phyloP scores from a whole-genome alignment of 2,797 vertebrate species.

The Harpia harpyja region DNA sequence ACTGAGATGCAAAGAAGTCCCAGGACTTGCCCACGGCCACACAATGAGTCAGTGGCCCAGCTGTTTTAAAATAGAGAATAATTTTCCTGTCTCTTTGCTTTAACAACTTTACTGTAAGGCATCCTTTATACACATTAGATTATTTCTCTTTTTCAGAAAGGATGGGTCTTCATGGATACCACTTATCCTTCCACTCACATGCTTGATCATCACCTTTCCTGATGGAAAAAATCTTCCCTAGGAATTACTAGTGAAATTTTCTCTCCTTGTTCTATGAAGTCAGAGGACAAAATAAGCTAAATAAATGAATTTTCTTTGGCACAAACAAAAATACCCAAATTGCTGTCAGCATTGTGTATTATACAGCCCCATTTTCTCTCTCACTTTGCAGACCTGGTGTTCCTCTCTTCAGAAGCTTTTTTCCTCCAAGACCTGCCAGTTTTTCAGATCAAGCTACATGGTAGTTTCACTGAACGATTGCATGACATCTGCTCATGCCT shows the following conservation, averaged over 20 bases:
- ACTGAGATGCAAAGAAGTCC: constrained; percentile 3
- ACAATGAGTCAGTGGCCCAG: not conserved
- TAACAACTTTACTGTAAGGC: not conserved
- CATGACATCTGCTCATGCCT: not conserved
- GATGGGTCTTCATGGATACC: not conserved
- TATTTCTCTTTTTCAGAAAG: not conserved
- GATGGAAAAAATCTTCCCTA: not conserved
- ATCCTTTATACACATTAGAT: not conserved
- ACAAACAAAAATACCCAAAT: not conserved
- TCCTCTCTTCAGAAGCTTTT: not conserved
- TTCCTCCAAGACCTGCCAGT: not conserved
- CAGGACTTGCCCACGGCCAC: not conserved
- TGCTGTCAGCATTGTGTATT: not conserved
- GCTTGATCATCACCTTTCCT: not conserved
- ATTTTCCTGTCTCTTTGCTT: not conserved
- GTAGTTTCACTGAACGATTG: not conserved
- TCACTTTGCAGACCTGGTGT: not conserved
- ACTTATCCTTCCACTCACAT: not conserved
- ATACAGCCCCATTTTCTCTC: not conserved
- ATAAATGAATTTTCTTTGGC: not conserved
- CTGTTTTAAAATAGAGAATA: not conserved
- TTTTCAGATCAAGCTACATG: not conserved
- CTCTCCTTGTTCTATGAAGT: not conserved
- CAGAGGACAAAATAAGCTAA: not conserved
- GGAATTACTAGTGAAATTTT: not conserved